Conservation (phyloP, 2,888 invertebrate species). For the Selenia dentaria region DNA sequence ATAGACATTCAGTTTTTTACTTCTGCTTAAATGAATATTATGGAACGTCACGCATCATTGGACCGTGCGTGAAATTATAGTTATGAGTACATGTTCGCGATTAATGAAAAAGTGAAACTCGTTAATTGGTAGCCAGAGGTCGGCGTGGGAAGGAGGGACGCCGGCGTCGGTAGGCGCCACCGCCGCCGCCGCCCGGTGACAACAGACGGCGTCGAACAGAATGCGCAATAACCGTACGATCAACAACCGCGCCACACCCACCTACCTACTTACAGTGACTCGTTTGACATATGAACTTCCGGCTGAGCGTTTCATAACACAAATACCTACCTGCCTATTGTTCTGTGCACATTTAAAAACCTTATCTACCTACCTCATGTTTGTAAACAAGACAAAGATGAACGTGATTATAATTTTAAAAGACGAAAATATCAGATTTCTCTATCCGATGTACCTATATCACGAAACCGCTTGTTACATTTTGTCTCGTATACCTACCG, state of each 20-base stretch:
- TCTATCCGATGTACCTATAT: constrained; percentile 7
- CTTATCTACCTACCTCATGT: not conserved
- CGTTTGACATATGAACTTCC: constrained; percentile 66
- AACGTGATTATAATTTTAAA: constrained; percentile 6
- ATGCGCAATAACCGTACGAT: constrained; percentile 65
- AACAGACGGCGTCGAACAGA: constrained; percentile 44
- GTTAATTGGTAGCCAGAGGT: constrained; percentile 56
- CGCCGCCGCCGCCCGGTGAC: constrained; percentile 32
- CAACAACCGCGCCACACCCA: constrained; percentile 70
- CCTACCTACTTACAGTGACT: constrained; percentile 52
- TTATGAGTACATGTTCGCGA: no score
- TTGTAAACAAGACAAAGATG: constrained; percentile 27
- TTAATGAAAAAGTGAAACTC: constrained; percentile 51
- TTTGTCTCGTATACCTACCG: constrained; percentile 35
- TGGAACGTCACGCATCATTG: constrained; percentile 8
- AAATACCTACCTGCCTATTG: constrained; percentile 40
- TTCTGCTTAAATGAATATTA: not conserved
- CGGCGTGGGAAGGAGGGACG: constrained; percentile 48
- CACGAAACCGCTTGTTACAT: constrained; percentile 40
- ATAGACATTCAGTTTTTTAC: constrained; percentile 1
- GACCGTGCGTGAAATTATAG: constrained; percentile 26
- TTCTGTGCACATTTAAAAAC: constrained; percentile 34
- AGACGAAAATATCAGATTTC: constrained; percentile 4
- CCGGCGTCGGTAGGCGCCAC: constrained; percentile 30
- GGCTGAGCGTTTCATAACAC: constrained; percentile 40